phyloP scores from a whole-genome alignment of 2,113 vertebrate species.

The Microcebus jonahi region DNA sequence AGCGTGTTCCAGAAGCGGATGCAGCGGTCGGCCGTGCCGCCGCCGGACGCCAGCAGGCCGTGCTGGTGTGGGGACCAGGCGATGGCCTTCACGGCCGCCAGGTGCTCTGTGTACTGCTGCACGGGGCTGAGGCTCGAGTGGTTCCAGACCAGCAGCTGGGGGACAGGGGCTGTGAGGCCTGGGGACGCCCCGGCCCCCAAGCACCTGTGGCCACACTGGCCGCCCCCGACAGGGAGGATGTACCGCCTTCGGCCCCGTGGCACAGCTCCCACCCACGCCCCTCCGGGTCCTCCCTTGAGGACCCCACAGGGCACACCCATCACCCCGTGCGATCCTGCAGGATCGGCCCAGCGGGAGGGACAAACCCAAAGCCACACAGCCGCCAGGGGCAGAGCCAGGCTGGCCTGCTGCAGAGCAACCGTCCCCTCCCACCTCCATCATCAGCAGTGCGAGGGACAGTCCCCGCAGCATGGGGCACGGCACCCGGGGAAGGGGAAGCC shows the following conservation, averaged over 20 bases:
- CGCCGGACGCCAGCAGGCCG: conserved; percentile 95
- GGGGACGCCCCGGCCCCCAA: not conserved
- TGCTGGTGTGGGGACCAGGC: conserved; percentile 99
- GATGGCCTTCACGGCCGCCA: conserved; percentile 98
- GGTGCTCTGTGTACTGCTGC: conserved; percentile 98
- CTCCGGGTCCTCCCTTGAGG: not conserved
- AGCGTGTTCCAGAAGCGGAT: conserved; percentile 99
- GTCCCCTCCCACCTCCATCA: too few species aligned
- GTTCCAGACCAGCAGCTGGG: conserved; percentile 98
- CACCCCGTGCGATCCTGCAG: not conserved
- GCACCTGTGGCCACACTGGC: fast-evolving
- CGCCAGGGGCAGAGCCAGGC: too few species aligned
- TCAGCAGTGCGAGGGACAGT: not conserved
- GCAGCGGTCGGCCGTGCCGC: conserved; percentile 97
- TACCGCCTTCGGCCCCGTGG: too few species aligned
- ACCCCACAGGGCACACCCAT: fast-evolving
- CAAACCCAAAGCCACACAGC: not conserved
- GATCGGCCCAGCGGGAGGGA: fast-evolving
- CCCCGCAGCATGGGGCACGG: too few species aligned
- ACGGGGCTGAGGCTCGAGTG: conserved; percentile 96
- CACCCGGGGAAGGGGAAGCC: not conserved
- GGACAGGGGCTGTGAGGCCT: not conserved
- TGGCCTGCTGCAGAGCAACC: not conserved
- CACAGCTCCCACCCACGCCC: too few species aligned
- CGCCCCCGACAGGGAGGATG: not conserved